phyloP scores from a whole-genome alignment of 2,797 vertebrate genomes.

The Micromesistius poutassou region DNA sequence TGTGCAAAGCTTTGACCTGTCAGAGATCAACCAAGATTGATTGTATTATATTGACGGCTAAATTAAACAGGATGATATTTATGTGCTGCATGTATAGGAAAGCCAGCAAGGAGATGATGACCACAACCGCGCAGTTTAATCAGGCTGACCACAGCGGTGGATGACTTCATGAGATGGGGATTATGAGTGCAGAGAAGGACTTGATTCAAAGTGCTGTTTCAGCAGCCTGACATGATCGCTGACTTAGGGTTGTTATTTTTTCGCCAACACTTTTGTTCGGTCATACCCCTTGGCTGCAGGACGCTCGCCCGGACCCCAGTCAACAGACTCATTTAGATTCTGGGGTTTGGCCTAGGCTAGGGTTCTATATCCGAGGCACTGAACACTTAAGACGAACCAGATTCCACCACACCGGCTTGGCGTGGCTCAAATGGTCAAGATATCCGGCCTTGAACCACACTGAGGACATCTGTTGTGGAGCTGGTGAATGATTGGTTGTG shows the following conservation, averaged over 20 bases:
- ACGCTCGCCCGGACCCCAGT: constrained; percentile 16
- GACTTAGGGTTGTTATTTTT: constrained; percentile 6
- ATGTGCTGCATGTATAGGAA: constrained; percentile 23
- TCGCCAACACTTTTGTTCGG: constrained; percentile 49
- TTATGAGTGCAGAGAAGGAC: constrained; percentile 49
- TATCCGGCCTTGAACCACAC: not conserved
- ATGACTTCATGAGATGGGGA: constrained; percentile 51
- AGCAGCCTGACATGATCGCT: constrained; percentile 33
- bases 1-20: not conserved
- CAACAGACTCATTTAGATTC: constrained; percentile 41
- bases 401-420: not conserved
- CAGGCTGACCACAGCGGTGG: constrained; percentile 31
- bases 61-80: constrained; percentile 5
- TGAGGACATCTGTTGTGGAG: not conserved
- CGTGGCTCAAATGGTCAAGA: not conserved
- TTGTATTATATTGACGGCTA: not conserved
- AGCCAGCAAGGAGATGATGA: not conserved
- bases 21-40: not conserved
- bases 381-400: not conserved
- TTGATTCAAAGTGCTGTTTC: constrained; percentile 50
- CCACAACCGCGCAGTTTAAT: constrained; percentile 46
- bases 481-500: not conserved
- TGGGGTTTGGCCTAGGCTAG: constrained; percentile 35
- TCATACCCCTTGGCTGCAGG: constrained; percentile 36
- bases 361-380: not conserved